These are phyloP conservation scores for Pachyramphus minor DNA, from an alignment of 2,113 vertebrate species.

Conservation along the genomic window DNA sequence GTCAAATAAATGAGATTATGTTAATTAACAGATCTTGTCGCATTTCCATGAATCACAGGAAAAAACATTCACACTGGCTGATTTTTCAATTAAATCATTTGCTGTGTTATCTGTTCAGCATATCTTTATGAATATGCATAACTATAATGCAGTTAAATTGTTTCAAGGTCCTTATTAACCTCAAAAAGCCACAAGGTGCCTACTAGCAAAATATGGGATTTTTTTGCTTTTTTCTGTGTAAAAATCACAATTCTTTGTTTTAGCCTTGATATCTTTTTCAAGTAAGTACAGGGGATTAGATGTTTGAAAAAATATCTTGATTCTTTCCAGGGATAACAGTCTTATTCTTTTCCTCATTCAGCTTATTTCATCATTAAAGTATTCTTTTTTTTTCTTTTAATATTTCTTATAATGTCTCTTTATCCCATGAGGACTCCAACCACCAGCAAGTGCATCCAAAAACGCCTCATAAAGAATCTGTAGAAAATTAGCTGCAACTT, in stretches of 20 bases:
- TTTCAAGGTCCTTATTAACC: slow-evolving; percentile 40
- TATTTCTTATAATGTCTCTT: background rate
- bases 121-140: slow-evolving; percentile 61
- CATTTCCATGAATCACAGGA: slow-evolving; percentile 34
- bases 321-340: slow-evolving; percentile 1
- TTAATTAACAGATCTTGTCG: slow-evolving; percentile 63
- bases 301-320: slow-evolving; percentile 8
- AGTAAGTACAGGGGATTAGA: background rate
- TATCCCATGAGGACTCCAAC: background rate
- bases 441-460: background rate
- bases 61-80: slow-evolving; percentile 49
- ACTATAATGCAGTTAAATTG: slow-evolving; percentile 8
- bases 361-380: slow-evolving; percentile 1
- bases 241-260: slow-evolving; percentile 24
- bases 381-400: background rate
- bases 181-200: slow-evolving; percentile 44
- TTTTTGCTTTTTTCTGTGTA: background rate
- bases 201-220: background rate
- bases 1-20: slow-evolving; percentile 59
- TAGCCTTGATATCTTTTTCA: slow-evolving; percentile 7
- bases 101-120: slow-evolving; percentile 39
- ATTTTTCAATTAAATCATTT: slow-evolving; percentile 67
- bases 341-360: background rate
- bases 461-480: background rate
- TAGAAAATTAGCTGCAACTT: slow-evolving; percentile 39